A percentile compares a stretch with the other conserved stretches of the same genome.
phyloP scores from a whole-genome alignment of 2,113 vertebrate species.

The Stomatorhinus ivindoensis region DNA sequence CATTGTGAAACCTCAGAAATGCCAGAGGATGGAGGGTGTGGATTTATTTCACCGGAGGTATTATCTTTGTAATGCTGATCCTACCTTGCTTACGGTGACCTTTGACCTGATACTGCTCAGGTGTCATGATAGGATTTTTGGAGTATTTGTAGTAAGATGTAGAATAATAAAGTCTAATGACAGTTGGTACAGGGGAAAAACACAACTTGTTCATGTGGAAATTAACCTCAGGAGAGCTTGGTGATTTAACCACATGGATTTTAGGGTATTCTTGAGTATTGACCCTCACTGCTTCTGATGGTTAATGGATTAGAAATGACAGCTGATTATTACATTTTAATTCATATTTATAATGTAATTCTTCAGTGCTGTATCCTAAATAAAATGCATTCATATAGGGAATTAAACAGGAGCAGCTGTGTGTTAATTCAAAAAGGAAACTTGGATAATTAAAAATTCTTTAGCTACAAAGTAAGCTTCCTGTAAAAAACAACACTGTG shows the following conservation, averaged over 20 bases:
- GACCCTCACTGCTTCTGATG: background rate
- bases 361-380: background rate
- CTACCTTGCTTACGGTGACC: background rate
- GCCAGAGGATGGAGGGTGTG: background rate
- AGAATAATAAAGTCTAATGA: background rate
- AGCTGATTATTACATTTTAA: background rate
- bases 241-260: background rate
- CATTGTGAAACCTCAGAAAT: background rate
- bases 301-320: background rate
- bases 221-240: background rate
- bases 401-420: background rate
- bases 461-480: background rate
- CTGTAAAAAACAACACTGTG: background rate
- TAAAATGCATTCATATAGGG: background rate
- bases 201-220: background rate
- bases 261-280: background rate
- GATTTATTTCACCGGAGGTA: background rate
- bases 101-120: background rate
- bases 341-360: background rate
- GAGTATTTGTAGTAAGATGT: background rate
- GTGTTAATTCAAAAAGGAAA: background rate
- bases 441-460: background rate
- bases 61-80: background rate
- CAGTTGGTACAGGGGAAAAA: background rate
- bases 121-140: background rate